A percentile compares a stretch with the other conserved stretches of the same genome.
These are phyloP conservation scores for Syrista parreyssii DNA, from an alignment of 2,888 invertebrate species.

Conservation along the genomic window DNA sequence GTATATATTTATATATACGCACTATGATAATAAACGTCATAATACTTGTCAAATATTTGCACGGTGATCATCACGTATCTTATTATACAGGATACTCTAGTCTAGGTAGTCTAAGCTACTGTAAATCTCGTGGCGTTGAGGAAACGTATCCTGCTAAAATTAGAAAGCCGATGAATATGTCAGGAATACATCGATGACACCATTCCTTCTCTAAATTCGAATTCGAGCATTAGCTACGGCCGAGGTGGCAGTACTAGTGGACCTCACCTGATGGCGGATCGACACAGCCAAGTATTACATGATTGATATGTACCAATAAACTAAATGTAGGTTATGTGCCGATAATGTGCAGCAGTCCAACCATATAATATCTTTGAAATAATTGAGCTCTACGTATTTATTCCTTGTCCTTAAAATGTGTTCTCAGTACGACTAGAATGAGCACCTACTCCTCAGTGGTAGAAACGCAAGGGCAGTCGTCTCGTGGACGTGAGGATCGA, in stretches of 20 bases:
- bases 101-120: neutral
- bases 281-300: neutral
- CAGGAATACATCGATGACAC: neutral
- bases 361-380: neutral
- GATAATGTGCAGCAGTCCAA: neutral
- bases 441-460: neutral
- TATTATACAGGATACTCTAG: neutral
- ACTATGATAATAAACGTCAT: neutral
- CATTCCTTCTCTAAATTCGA: neutral
- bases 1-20: neutral
- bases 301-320: neutral
- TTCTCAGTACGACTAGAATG: neutral
- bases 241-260: neutral
- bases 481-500: constrained; percentile 7
- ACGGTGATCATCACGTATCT: neutral
- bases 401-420: neutral
- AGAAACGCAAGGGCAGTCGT: neutral
- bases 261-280: neutral
- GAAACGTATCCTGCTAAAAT: neutral
- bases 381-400: neutral
- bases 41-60: neutral
- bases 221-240: neutral
- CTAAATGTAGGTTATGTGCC: neutral
- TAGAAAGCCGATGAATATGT: neutral
- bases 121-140: neutral